A percentile compares a stretch with the other conserved stretches of the same genome.
phyloP scores from a whole-genome alignment of 2,888 invertebrate species.

The Perizoma affinitatum region DNA sequence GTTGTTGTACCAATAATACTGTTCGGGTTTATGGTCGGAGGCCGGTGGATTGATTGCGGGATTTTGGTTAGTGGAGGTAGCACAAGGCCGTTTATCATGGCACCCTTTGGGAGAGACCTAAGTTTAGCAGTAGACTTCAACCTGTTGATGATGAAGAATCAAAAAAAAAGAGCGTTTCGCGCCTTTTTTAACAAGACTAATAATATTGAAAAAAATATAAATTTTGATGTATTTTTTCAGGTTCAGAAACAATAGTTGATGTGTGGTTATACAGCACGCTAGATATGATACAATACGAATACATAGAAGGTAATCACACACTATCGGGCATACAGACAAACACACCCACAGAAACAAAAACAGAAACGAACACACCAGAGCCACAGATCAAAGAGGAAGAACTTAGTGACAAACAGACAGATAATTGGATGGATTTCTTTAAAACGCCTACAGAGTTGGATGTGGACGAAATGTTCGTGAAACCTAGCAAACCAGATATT shows the following conservation, averaged over 20 bases:
- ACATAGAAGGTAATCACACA: conserved; percentile 51
- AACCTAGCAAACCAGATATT: conserved; percentile 53
- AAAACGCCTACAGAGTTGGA: conserved; percentile 66
- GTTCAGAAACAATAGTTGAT: conserved; percentile 91
- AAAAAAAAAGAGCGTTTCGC: too few species aligned
- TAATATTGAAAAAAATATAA: background rate
- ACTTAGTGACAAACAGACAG: conserved; percentile 16
- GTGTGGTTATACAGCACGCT: conserved; percentile 86
- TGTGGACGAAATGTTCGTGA: conserved; percentile 75
- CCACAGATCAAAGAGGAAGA: conserved; percentile 27
- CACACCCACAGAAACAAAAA: conserved; percentile 12
- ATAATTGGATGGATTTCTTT: conserved; percentile 74
- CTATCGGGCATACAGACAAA: conserved; percentile 28
- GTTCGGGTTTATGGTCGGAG: too few species aligned
- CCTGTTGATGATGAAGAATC: too few species aligned
- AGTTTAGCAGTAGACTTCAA: too few species aligned
- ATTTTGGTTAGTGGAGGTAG: too few species aligned
- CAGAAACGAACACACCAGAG: conserved; percentile 5
- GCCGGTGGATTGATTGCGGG: too few species aligned
- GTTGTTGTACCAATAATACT: too few species aligned
- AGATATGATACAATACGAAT: conserved; percentile 70
- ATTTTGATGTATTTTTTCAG: conserved; percentile 63
- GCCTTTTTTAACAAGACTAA: too few species aligned
- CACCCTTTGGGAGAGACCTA: too few species aligned
- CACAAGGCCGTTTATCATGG: too few species aligned